Evolutionary conservation across 2,797 vertebrate genomes (phyloP).

Genomic region (Coendou prehensilis): DNA sequence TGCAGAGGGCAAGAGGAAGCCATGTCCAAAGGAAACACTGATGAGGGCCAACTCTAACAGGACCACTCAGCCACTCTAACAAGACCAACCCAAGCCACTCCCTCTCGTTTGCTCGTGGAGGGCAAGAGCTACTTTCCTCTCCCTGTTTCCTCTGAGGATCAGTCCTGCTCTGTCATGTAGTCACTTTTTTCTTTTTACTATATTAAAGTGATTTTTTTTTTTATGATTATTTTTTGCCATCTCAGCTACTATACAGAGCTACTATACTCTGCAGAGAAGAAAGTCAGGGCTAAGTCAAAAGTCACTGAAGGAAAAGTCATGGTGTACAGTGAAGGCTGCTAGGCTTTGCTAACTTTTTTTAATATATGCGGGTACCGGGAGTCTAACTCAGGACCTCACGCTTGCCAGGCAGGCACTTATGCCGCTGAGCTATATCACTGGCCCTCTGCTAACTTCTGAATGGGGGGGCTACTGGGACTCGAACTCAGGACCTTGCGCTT

Average conservation of each 20-base stretch:
- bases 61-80: neutral
- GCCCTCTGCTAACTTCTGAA: no score
- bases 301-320: neutral
- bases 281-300: neutral
- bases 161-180: no score
- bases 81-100: accelerated
- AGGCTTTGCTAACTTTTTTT: neutral
- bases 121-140: neutral
- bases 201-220: neutral
- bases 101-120: neutral
- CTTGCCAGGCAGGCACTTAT: no score
- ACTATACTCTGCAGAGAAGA: accelerated
- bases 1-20: neutral
- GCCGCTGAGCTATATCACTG: no score
- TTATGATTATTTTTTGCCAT: neutral
- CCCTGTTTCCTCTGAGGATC: neutral
- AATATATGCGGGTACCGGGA: no score
- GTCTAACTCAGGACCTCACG: no score
- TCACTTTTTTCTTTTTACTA: neutral
- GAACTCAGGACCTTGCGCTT: no score
- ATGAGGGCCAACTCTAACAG: no score
- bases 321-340: accelerated
- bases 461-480: no score
- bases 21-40: neutral
- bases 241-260: neutral